Percentiles rank a stretch among this genome's conserved stretches.
phyloP scores from a whole-genome alignment of 2,113 vertebrate genomes.

The Galemys pyrenaicus region DNA sequence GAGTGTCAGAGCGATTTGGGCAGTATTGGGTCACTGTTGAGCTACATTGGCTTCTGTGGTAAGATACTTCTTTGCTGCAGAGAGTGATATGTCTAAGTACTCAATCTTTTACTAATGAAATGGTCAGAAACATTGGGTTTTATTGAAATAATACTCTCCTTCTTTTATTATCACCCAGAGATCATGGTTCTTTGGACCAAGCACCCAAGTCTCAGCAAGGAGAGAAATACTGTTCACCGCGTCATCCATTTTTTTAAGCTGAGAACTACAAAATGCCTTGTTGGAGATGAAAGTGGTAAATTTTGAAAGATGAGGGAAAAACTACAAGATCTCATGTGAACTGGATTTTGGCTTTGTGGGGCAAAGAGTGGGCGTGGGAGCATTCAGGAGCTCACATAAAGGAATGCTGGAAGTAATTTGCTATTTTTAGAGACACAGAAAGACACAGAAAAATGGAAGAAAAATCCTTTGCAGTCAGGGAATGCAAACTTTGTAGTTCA shows the following conservation, averaged over 20 bases:
- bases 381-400: conserved; percentile 52
- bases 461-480: conserved; percentile 77
- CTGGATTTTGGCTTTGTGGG: conserved; percentile 49
- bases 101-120: conserved; percentile 49
- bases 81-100: conserved; percentile 45
- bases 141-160: conserved; percentile 37
- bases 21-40: conserved; percentile 54
- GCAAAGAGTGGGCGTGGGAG: conserved; percentile 63
- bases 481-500: conserved; percentile 83
- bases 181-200: background rate
- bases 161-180: background rate
- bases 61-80: background rate
- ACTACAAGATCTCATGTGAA: conserved; percentile 55
- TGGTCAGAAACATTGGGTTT: background rate
- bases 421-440: conserved; percentile 73
- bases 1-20: conserved; percentile 59
- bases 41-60: background rate
- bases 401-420: conserved; percentile 72
- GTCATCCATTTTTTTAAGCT: background rate
- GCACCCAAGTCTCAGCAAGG: background rate
- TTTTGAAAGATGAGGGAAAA: conserved; percentile 25
- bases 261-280: background rate
- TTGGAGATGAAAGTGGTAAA: conserved; percentile 28
- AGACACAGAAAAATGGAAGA: conserved; percentile 71
- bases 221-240: background rate